phyloP scores from a whole-genome alignment of 2,797 vertebrate species.

The Gymnoscopelus microlampas region DNA sequence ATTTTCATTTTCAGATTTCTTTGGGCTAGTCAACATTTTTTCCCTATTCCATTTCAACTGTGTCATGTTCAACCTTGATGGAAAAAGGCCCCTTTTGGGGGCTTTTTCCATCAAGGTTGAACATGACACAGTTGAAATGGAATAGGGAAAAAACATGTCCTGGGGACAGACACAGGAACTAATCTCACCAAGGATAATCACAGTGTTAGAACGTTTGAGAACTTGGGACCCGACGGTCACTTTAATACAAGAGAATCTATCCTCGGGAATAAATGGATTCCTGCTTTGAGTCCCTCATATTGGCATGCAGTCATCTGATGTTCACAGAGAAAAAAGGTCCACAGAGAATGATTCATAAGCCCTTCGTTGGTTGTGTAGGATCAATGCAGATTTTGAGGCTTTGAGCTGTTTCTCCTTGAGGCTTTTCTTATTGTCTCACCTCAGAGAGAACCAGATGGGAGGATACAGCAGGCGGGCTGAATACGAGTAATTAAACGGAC shows the following conservation, averaged over 20 bases:
- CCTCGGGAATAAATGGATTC: neutral
- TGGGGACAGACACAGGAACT: slow-evolving; percentile 34
- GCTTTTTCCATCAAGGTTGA: too few relatives aligned
- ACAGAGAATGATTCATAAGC: slow-evolving; percentile 13
- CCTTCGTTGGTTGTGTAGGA: neutral
- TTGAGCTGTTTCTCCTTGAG: slow-evolving; percentile 16
- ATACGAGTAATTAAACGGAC: slow-evolving; percentile 70
- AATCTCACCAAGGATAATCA: slow-evolving; percentile 17
- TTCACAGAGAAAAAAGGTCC: neutral
- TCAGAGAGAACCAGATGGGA: slow-evolving; percentile 64
- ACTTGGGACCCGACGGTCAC: too few relatives aligned
- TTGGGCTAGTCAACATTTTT: too few relatives aligned
- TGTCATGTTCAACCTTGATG: too few relatives aligned
- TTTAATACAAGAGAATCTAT: neutral
- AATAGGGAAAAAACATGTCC: neutral
- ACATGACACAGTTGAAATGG: too few relatives aligned
- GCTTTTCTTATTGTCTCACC: slow-evolving; percentile 47
- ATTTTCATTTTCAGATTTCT: too few relatives aligned
- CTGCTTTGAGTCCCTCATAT: slow-evolving; percentile 2
- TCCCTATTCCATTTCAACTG: too few relatives aligned
- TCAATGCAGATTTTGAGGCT: slow-evolving; percentile 16
- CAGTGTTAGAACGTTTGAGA: neutral
- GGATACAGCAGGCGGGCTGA: slow-evolving; percentile 55
- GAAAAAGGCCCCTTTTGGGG: too few relatives aligned
- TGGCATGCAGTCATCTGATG: slow-evolving; percentile 29